phyloP scores from a whole-genome alignment of 2,888 invertebrate species.

The Ceraclea dissimilis region DNA sequence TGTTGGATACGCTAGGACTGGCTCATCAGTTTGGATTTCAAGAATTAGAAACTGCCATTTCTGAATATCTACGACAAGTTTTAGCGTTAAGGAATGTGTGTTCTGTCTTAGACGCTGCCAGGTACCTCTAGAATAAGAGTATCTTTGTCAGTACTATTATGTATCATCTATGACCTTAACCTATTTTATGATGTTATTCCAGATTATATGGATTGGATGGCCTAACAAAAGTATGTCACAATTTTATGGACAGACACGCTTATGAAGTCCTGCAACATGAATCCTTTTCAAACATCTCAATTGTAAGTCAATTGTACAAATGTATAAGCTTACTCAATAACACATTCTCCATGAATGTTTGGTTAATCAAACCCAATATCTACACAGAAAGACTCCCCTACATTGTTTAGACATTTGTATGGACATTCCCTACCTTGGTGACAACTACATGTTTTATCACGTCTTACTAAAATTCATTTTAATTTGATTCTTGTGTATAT shows the following conservation, averaged over 20 bases:
- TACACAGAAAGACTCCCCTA: no score
- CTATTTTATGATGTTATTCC: slow-evolving; percentile 17
- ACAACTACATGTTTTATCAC: no score
- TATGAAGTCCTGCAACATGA: slow-evolving; percentile 76
- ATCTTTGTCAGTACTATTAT: no score
- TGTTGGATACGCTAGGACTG: slow-evolving; percentile 70
- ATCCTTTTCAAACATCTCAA: slow-evolving; percentile 74
- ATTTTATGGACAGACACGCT: slow-evolving; percentile 88
- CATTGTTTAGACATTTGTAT: no score
- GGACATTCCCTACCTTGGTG: no score
- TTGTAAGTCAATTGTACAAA: slow-evolving; percentile 46
- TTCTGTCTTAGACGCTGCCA: slow-evolving; percentile 88
- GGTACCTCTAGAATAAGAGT: slow-evolving; percentile 40
- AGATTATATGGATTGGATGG: slow-evolving; percentile 59
- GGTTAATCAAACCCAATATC: no score
- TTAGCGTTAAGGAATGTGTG: slow-evolving; percentile 86
- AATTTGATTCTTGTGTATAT: no score
- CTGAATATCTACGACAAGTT: slow-evolving; percentile 85
- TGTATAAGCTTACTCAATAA: neutral
- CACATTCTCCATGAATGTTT: neutral
- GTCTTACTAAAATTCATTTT: no score
- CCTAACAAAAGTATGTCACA: slow-evolving; percentile 72
- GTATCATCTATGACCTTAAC: neutral
- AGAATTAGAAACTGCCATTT: slow-evolving; percentile 85
- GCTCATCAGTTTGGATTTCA: slow-evolving; percentile 95